Conservation (phyloP, 2,113 vertebrate genomes). For the Carettochelys insculpta region DNA sequence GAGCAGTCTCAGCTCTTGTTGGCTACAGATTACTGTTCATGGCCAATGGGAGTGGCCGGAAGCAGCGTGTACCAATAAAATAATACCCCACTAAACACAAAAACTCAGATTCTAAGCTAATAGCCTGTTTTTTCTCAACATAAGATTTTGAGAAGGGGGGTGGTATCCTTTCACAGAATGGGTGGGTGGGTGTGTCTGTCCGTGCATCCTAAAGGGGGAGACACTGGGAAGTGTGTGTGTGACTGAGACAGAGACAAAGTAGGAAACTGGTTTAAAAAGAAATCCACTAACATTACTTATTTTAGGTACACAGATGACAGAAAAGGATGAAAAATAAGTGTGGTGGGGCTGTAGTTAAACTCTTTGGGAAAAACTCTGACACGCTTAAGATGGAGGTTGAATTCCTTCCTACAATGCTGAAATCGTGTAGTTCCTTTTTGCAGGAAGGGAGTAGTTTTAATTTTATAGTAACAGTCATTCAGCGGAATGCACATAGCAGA, state of each 20-base stretch:
- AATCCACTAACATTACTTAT: slow-evolving; percentile 57
- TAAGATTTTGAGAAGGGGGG: slow-evolving; percentile 42
- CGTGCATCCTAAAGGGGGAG: neutral
- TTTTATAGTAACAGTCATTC: neutral
- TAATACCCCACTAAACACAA: slow-evolving; percentile 18
- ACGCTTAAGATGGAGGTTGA: slow-evolving; percentile 54
- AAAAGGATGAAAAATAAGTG: slow-evolving; percentile 63
- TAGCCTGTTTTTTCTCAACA: slow-evolving; percentile 9
- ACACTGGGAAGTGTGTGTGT: slow-evolving; percentile 50
- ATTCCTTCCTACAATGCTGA: slow-evolving; percentile 24
- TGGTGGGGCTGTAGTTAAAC: slow-evolving; percentile 54
- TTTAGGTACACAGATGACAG: slow-evolving; percentile 47
- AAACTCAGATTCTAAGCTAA: slow-evolving; percentile 48
- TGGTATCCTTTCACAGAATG: slow-evolving; percentile 40
- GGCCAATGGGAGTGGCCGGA: too few species aligned
- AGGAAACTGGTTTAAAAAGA: slow-evolving; percentile 35
- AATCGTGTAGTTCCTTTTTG: slow-evolving; percentile 22
- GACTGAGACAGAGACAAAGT: slow-evolving; percentile 8
- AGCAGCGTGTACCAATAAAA: too few species aligned
- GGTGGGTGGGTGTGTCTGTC: slow-evolving; percentile 52
- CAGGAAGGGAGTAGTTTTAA: slow-evolving; percentile 28
- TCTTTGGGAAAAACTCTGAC: slow-evolving; percentile 50
- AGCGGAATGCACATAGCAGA: neutral
- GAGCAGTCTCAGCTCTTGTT: too few species aligned
- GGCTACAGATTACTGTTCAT: too few species aligned